Evolutionary conservation across 2,113 vertebrate species (phyloP), one percentile per base, ranked within the genome.

Genomic region (Oryzias curvinotus): DNA sequence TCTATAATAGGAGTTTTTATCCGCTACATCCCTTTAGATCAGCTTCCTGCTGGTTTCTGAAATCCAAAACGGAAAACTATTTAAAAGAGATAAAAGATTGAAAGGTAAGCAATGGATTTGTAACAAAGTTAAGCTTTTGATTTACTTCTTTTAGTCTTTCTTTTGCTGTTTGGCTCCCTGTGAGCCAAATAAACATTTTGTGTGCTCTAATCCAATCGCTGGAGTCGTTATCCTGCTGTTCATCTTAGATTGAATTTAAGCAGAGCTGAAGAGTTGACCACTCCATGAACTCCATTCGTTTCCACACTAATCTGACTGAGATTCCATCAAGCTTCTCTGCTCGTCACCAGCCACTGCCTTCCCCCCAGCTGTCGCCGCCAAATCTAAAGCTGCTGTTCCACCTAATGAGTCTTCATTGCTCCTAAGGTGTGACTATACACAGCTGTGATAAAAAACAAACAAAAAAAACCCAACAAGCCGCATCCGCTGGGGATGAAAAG

Each of bases 191-290:
- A 74, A 69, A 66, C 47, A 51, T 75, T 47, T 71, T 52, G 56
- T 13, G 18, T 46, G 64, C 56, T 73, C 55, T 70, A 79, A 82
- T 83, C 78, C 68, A 86, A 80, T 63, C 54, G 62, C 36, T 44
- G 14, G 47, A 8, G 43, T 74, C 28, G 68, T 65, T 87, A 80
- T 86, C 78, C 59, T 36, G 62, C 21, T 64, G 74, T 61, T 69
- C 74, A 82, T 88, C 77, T 84, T 53, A 71, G 84, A 79, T 77
- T 78, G 79, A 84, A 85, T 85, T 82, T 63, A 64, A 61, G 43
- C 69, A 77, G 71, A 75, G 79, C 71, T 61, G 77, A 75, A 65
- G 61, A 80, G 78, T 72, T 14, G 85, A 83, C 85, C 88, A 83
- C 56, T 16, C 48, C 57, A 16, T 88, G 85, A 90, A 86, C 87